phyloP scores from a whole-genome alignment of 2,113 vertebrate genomes.

The Callionymus lyra region DNA sequence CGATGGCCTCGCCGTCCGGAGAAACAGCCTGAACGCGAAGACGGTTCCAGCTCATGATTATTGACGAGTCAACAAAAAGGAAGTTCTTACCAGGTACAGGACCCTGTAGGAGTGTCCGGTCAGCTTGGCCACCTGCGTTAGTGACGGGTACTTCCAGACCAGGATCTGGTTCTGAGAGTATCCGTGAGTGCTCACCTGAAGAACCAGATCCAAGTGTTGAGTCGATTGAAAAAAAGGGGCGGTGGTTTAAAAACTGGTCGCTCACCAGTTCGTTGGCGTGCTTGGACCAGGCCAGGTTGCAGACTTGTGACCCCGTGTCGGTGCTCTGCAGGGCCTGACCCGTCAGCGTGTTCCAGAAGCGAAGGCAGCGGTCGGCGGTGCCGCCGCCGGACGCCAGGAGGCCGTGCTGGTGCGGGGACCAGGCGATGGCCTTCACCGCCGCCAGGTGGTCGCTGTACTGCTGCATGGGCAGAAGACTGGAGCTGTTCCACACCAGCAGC shows the following conservation, averaged over 20 bases:
- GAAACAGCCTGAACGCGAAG: constrained; percentile 61
- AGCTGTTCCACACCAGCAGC: constrained; percentile 75
- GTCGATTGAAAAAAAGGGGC: background rate
- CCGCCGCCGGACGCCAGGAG: constrained; percentile 71
- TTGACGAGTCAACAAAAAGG: background rate
- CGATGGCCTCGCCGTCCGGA: constrained; percentile 74
- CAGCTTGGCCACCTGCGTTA: constrained; percentile 73
- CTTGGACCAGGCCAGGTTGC: constrained; percentile 77
- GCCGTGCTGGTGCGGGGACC: constrained; percentile 75
- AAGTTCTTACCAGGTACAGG: constrained; percentile 64
- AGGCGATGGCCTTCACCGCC: constrained; percentile 72
- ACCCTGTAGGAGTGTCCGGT: constrained; percentile 74
- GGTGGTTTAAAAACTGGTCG: background rate
- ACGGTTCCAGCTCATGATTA: background rate
- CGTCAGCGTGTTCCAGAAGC: constrained; percentile 76
- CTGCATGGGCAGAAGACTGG: constrained; percentile 70
- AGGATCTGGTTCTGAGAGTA: constrained; percentile 78
- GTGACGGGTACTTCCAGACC: constrained; percentile 74
- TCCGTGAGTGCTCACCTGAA: constrained; percentile 73
- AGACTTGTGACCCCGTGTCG: constrained; percentile 73
- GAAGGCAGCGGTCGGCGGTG: constrained; percentile 71
- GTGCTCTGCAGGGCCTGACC: constrained; percentile 74
- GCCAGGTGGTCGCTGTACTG: constrained; percentile 75
- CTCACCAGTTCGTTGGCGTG: constrained; percentile 76
- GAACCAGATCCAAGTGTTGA: background rate